Conservation (phyloP, 2,797 vertebrate species). For the Pseudotriccus pelzelni region DNA sequence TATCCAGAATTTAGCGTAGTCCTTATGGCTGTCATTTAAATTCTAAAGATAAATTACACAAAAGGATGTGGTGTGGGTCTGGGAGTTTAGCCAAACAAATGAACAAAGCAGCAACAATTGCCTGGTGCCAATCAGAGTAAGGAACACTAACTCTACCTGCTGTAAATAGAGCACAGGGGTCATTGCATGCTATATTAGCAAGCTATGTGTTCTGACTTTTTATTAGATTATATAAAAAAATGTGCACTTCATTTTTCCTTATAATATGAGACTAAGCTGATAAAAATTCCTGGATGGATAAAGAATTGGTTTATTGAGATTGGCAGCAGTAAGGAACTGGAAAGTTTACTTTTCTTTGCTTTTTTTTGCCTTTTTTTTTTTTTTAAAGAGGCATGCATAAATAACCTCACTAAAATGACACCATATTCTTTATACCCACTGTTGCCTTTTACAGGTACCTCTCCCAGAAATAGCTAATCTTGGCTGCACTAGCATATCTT, state of each 20-base stretch:
- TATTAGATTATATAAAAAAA: neutral
- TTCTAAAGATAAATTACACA: neutral
- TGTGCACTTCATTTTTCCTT: slow-evolving; percentile 12
- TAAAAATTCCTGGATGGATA: slow-evolving; percentile 51
- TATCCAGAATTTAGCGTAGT: neutral
- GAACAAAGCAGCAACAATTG: neutral
- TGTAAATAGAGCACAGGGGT: neutral
- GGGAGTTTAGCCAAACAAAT: neutral
- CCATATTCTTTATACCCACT: neutral
- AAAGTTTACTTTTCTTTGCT: neutral
- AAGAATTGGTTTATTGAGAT: slow-evolving; percentile 49
- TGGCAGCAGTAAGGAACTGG: neutral
- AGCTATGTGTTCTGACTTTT: neutral
- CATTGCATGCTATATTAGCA: neutral
- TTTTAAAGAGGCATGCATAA: neutral
- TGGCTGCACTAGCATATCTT: neutral
- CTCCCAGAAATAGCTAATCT: neutral
- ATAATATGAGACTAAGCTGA: slow-evolving; percentile 8
- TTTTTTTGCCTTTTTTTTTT: neutral
- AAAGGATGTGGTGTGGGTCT: neutral
- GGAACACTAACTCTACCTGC: neutral
- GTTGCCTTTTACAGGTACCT: slow-evolving; percentile 15
- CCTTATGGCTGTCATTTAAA: neutral
- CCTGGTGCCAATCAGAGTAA: neutral
- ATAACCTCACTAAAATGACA: slow-evolving; percentile 7